Evolutionary conservation across 2,888 invertebrate species (phyloP).

Genomic region (Stenodema calcarata): DNA sequence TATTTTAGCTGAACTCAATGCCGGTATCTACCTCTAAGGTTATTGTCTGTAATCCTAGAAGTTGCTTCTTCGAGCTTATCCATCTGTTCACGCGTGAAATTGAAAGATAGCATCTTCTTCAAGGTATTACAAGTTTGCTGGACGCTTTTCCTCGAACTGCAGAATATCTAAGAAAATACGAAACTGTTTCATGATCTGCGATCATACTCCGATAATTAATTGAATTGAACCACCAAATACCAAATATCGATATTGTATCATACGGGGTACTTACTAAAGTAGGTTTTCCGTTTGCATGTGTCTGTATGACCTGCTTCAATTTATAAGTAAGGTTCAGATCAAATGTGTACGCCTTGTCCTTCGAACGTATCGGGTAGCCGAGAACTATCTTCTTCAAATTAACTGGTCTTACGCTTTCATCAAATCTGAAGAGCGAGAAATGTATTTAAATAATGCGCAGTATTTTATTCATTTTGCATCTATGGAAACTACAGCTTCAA

Average conservation of each 20-base stretch:
- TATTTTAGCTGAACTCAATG: no score
- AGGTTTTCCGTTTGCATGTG: slow-evolving; percentile 76
- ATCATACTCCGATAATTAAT: no score
- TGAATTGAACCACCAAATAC: no score
- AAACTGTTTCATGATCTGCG: not conserved
- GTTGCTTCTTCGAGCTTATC: slow-evolving; percentile 63
- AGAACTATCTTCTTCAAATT: slow-evolving; percentile 74
- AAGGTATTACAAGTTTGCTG: slow-evolving; percentile 72
- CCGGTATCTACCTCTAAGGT: slow-evolving; percentile 61
- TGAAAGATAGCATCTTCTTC: slow-evolving; percentile 68
- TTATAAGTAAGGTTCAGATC: slow-evolving; percentile 80
- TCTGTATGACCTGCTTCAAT: slow-evolving; percentile 71
- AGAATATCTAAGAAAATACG: slow-evolving; percentile 69
- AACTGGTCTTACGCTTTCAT: slow-evolving; percentile 77
- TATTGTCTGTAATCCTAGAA: slow-evolving; percentile 63
- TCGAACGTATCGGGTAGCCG: slow-evolving; percentile 68
- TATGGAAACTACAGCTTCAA: no score
- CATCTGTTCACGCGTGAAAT: slow-evolving; percentile 66
- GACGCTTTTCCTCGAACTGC: slow-evolving; percentile 78
- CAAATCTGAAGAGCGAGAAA: slow-evolving; percentile 65
- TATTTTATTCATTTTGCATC: no score
- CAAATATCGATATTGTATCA: no score
- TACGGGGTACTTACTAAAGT: slow-evolving; percentile 66
- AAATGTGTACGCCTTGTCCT: slow-evolving; percentile 75
- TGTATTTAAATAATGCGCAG: no score